These are phyloP conservation scores for Chelon auratus DNA, from an alignment of 2,797 vertebrate species.

Conservation along the genomic window DNA sequence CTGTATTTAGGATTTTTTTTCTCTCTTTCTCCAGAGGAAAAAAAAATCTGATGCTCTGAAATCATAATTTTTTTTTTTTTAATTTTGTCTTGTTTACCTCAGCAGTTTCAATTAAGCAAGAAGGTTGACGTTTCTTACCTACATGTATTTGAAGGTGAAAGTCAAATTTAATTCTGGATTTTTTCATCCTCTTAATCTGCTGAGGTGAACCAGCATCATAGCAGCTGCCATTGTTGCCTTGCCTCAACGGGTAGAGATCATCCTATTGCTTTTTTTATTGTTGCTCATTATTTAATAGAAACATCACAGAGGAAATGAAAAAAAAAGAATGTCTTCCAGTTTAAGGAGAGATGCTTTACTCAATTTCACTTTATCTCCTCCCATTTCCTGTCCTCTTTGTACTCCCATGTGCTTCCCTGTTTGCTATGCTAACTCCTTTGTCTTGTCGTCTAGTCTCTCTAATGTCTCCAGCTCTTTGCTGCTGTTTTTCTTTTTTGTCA, in stretches of 20 bases:
- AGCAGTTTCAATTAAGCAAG: conserved; percentile 53
- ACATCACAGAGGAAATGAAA: conserved; percentile 15
- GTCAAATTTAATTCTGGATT: conserved; percentile 45
- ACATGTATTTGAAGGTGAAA: conserved; percentile 36
- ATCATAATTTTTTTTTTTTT: conserved; percentile 32
- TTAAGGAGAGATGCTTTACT: conserved; percentile 36
- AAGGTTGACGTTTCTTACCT: conserved; percentile 28
- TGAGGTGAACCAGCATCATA: conserved; percentile 59
- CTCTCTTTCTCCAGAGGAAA: conserved; percentile 29
- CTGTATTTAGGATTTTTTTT: conserved; percentile 42
- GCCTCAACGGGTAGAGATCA: conserved; percentile 24
- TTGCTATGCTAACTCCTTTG: conserved; percentile 65
- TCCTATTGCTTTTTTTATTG: conserved; percentile 16
- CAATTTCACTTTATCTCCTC: conserved; percentile 37
- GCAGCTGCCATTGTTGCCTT: conserved; percentile 22
- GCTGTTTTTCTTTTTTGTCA: conserved; percentile 22
- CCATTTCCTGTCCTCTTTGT: conserved; percentile 59
- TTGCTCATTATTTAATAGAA: conserved; percentile 18
- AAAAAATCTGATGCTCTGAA: conserved; percentile 35
- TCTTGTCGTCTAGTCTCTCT: conserved; percentile 63
- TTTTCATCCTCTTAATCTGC: conserved; percentile 46
- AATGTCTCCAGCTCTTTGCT: conserved; percentile 46
- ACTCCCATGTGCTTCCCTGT: conserved; percentile 68
- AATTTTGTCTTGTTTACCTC: conserved; percentile 56
- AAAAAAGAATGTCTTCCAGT: conserved; percentile 20